Conservation (phyloP, 1,140 invertebrate species). For the Bombus confusus region DNA sequence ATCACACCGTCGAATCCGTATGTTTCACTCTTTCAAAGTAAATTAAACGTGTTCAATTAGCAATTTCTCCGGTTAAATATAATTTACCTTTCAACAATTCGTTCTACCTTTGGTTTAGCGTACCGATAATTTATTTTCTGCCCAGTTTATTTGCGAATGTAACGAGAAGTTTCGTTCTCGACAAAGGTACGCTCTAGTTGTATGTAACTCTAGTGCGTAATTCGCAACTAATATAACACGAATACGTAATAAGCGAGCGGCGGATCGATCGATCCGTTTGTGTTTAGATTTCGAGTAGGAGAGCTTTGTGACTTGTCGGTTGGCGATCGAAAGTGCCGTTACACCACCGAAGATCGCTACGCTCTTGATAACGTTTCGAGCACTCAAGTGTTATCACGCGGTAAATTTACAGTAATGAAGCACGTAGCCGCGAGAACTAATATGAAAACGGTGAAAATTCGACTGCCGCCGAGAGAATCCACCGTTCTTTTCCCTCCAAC, state of each 20-base stretch:
- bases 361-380: slow-evolving; percentile 12
- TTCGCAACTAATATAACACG: background rate
- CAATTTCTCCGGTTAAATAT: slow-evolving; percentile 28
- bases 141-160: background rate
- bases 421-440: slow-evolving; percentile 5
- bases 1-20: background rate
- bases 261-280: background rate
- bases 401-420: slow-evolving; percentile 34
- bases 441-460: slow-evolving; percentile 37
- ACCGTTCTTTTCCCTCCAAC: slow-evolving; percentile 32
- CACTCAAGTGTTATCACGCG: slow-evolving; percentile 32
- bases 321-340: background rate
- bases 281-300: background rate
- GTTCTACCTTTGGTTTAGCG: slow-evolving; percentile 4
- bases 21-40: slow-evolving; percentile 11
- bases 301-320: background rate
- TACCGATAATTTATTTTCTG: slow-evolving; percentile 1
- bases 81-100: slow-evolving; percentile 23
- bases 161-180: background rate
- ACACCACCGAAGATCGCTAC: background rate
- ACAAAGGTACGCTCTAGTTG: background rate
- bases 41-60: slow-evolving; percentile 41
- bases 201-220: background rate
- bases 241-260: background rate
- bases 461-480: slow-evolving; percentile 4